These are phyloP conservation scores for Dioctria linearis DNA, from an alignment of 2,888 invertebrate species.

Conservation along the genomic window DNA sequence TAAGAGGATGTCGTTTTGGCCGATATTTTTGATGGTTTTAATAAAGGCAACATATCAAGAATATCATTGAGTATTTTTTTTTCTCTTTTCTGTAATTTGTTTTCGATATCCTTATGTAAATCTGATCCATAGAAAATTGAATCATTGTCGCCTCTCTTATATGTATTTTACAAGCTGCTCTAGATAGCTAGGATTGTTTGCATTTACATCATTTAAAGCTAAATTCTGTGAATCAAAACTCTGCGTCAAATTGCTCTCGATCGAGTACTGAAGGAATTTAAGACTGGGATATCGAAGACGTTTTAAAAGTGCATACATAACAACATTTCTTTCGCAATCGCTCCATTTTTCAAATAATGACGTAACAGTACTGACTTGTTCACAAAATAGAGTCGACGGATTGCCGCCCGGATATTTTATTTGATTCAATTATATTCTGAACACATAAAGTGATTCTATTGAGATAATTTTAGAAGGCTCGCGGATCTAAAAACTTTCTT, in stretches of 20 bases:
- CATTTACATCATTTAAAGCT: slow-evolving; percentile 74
- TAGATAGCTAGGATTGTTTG: slow-evolving; percentile 73
- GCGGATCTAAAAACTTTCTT: too few species aligned
- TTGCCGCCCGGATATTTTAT: too few species aligned
- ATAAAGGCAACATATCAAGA: slow-evolving; percentile 84
- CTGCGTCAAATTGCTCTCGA: slow-evolving; percentile 76
- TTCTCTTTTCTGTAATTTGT: slow-evolving; percentile 67
- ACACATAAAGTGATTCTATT: too few species aligned
- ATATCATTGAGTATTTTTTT: slow-evolving; percentile 77
- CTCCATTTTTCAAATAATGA: slow-evolving; percentile 92
- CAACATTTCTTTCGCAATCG: slow-evolving; percentile 92
- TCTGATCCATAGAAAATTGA: slow-evolving; percentile 68
- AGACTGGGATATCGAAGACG: slow-evolving; percentile 89
- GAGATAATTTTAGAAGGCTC: too few species aligned
- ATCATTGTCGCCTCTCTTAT: slow-evolving; percentile 68
- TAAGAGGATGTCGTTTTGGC: too few species aligned
- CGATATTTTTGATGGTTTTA: slow-evolving; percentile 87
- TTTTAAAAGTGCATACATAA: slow-evolving; percentile 89
- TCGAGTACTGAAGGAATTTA: slow-evolving; percentile 87
- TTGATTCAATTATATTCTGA: too few species aligned
- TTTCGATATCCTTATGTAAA: slow-evolving; percentile 64
- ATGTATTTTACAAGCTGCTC: slow-evolving; percentile 71
- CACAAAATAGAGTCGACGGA: too few species aligned
- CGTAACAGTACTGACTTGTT: slow-evolving; percentile 89
- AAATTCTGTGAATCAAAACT: slow-evolving; percentile 68